Evolutionary conservation across 2,888 invertebrate species (phyloP).

Genomic region (Erannis defoliaria): DNA sequence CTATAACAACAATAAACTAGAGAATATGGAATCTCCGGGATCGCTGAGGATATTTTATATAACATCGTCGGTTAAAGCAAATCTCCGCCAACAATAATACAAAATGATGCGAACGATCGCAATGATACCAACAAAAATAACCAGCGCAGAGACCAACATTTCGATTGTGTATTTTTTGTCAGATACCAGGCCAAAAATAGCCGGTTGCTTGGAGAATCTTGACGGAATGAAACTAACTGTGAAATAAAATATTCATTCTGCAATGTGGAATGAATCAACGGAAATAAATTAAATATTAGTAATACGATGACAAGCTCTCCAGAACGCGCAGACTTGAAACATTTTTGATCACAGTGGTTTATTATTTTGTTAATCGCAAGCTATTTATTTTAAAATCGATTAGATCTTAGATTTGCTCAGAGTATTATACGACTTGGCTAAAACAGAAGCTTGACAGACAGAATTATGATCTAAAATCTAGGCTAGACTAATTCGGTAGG

Average conservation of each 20-base stretch:
- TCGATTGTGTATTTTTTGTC: constrained; percentile 42
- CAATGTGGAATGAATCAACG: constrained; percentile 36
- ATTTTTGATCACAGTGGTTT: constrained; percentile 12
- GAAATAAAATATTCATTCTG: constrained; percentile 35
- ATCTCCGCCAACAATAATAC: constrained; percentile 38
- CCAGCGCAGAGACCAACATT: constrained; percentile 33
- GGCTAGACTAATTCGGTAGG: constrained; percentile 5
- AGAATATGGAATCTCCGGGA: constrained; percentile 12
- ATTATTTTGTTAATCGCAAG: constrained; percentile 14
- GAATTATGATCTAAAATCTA: constrained; percentile 8
- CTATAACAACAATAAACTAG: constrained; percentile 30
- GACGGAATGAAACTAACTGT: constrained; percentile 30
- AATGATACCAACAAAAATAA: constrained; percentile 31
- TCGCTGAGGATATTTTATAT: constrained; percentile 28
- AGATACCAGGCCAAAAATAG: constrained; percentile 36
- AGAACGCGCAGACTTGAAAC: constrained; percentile 1
- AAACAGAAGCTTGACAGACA: constrained; percentile 1
- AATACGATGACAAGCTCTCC: constrained; percentile 16
- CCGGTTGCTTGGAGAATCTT: constrained; percentile 33
- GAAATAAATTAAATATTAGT: constrained; percentile 24
- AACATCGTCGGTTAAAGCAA: constrained; percentile 29
- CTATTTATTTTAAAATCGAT: constrained; percentile 6
- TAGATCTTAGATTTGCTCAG: not conserved
- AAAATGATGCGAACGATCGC: constrained; percentile 26
- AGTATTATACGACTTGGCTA: not conserved